Evolutionary conservation across 2,888 invertebrate species (phyloP), one percentile per base, ranked within the genome.

Genomic region (Priocnemis perturbator): DNA sequence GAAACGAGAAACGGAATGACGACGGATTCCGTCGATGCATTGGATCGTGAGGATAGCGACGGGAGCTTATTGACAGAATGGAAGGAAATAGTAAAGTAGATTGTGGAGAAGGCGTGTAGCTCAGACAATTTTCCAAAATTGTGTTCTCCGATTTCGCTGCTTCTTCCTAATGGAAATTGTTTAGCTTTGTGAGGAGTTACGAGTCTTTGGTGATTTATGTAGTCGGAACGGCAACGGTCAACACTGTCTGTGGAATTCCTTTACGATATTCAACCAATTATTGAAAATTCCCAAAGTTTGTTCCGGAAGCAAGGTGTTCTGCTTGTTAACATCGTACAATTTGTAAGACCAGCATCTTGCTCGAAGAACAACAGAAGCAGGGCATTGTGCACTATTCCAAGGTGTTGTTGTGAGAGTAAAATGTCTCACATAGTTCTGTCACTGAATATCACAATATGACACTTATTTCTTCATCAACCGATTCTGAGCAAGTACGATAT

Each of bases 121-220:
- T 26, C 26, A 26, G 26, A 26, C 26, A 26, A 26, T 26, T 20
- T 20, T 7, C 11, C 20, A 53, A 19, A 20, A 53, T 48, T 37
- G n/a, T n/a, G n/a, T n/a, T n/a, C n/a, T n/a, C n/a, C n/a, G n/a
- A n/a, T n/a, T n/a, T n/a, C n/a, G 57, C n/a, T 52, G 66, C 23
- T 58, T 59, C 23, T 67, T 67, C 70, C 50, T 48, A 60, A 78
- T 47, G 47, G 23, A 53, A 1, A 47, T 30, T 61, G 61, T 66
- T 71, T 67, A 52, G 21, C 37, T 47, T 48, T 60, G 53, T 55
- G 62, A 57, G 47, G 56, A 20, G 19, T 26, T 68, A 68, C 64
- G 64, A 65, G 65, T 74, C 65, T 65, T 50, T 53, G 50, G 50
- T 44, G 64, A 76, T 72, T 70, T 71, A 76, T 74, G 60, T 56